phyloP scores from a whole-genome alignment of 2,113 vertebrate species.

The Vireo altiloquus region DNA sequence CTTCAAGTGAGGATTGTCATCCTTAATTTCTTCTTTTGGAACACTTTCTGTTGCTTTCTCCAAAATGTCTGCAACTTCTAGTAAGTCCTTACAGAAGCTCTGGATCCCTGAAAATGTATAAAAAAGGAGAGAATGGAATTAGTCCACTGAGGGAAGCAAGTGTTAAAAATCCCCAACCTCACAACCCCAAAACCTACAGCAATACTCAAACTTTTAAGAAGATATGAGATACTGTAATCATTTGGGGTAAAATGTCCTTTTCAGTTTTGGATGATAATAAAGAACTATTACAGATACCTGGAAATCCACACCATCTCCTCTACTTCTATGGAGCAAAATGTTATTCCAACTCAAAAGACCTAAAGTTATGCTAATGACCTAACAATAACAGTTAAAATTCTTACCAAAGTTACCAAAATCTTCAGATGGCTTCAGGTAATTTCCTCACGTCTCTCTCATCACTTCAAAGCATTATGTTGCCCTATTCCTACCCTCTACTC shows the following conservation, averaged over 20 bases:
- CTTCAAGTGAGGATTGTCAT: slow-evolving; percentile 92
- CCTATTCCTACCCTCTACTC: not conserved
- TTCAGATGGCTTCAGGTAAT: not conserved
- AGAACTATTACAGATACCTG: not conserved
- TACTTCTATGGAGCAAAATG: not conserved
- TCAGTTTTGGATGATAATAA: not conserved
- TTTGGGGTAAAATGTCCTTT: not conserved
- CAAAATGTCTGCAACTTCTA: slow-evolving; percentile 95
- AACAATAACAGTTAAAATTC: not conserved
- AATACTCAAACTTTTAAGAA: not conserved
- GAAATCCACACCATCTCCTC: not conserved
- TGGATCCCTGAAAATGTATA: slow-evolving; percentile 83
- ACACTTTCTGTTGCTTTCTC: slow-evolving; percentile 94
- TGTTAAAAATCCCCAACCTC: not conserved
- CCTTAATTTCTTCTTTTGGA: slow-evolving; percentile 85
- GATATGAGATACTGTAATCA: not conserved
- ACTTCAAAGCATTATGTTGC: not conserved
- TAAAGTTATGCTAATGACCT: not conserved
- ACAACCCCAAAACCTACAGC: not conserved
- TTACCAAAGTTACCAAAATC: not conserved
- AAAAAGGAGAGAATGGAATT: not conserved
- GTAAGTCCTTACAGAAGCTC: slow-evolving; percentile 94
- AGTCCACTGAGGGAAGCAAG: not conserved
- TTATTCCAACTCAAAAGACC: not conserved
- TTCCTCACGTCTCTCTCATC: not conserved